These are phyloP conservation scores for Coelinius sp. DNA, from an alignment of 2,888 invertebrate species.

Conservation along the genomic window DNA sequence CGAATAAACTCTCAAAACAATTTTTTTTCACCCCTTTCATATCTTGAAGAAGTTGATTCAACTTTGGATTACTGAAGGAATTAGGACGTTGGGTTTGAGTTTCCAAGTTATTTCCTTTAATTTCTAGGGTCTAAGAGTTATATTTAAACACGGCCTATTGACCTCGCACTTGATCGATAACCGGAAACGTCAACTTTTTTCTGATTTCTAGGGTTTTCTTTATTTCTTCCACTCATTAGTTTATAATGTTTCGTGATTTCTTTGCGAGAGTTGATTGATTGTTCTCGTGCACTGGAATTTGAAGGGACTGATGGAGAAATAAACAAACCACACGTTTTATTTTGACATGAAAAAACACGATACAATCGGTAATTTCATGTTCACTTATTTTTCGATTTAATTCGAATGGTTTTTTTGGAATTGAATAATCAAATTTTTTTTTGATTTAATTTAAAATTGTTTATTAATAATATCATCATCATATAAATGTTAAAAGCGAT, in stretches of 20 bases:
- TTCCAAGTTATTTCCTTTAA: conserved; percentile 1
- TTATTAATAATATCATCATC: background rate
- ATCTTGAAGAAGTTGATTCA: background rate
- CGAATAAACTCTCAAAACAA: background rate
- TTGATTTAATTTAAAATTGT: background rate
- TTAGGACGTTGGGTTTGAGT: background rate
- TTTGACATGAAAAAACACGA: background rate
- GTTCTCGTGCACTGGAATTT: background rate
- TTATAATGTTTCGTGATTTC: background rate
- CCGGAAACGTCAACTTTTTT: conserved; percentile 5
- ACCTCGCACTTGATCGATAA: conserved; percentile 28
- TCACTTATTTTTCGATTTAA: background rate
- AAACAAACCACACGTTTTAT: background rate
- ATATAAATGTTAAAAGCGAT: conserved; percentile 22
- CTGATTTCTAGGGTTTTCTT: background rate
- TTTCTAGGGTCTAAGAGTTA: conserved; percentile 1
- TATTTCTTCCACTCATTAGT: background rate
- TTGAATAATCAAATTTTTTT: no score
- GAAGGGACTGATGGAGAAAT: background rate
- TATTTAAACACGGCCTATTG: conserved; percentile 30
- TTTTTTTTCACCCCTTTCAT: background rate
- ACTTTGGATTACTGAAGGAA: background rate
- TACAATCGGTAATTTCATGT: background rate
- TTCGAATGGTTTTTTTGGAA: background rate
- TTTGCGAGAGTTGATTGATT: background rate